Percentiles rank a stretch among this genome's conserved stretches.
Evolutionary conservation across 2,113 vertebrate genomes (phyloP).

Genomic region (Sorex fumeus): DNA sequence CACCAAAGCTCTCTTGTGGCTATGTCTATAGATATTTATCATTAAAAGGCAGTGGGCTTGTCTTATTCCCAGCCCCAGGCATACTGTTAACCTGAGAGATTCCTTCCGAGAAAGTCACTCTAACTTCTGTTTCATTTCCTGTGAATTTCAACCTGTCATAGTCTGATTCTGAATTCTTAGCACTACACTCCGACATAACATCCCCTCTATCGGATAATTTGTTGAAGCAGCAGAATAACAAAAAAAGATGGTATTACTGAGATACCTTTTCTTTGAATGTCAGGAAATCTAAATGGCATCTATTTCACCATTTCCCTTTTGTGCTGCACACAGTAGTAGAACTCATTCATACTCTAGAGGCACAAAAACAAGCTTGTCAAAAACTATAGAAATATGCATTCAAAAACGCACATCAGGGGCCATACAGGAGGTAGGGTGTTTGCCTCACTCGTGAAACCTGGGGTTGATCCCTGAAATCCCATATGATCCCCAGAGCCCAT

Average conservation of each 20-base stretch:
- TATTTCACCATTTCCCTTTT: background rate
- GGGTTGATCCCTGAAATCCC: too few relatives aligned
- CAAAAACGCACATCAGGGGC: background rate
- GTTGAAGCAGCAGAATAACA: background rate
- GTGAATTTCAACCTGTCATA: conserved; percentile 25
- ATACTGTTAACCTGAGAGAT: conserved; percentile 59
- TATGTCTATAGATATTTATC: conserved; percentile 57
- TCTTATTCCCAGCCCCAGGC: conserved; percentile 46
- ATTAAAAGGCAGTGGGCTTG: conserved; percentile 42
- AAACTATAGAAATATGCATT: background rate
- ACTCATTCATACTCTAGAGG: background rate
- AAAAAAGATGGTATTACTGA: background rate
- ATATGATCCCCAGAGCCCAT: background rate
- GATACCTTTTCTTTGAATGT: conserved; percentile 8
- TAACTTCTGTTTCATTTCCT: conserved; percentile 71
- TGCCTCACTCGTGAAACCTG: background rate
- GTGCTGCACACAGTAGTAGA: background rate
- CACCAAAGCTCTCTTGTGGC: background rate
- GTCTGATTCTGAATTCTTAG: conserved; percentile 56
- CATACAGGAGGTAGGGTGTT: background rate
- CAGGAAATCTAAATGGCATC: background rate
- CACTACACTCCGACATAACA: background rate
- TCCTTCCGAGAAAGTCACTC: background rate
- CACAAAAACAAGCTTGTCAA: background rate
- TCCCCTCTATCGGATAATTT: background rate